Percentiles rank a stretch among this genome's conserved stretches.
Conservation (phyloP, 2,113 vertebrate genomes). For the Dasyornis broadbenti region DNA sequence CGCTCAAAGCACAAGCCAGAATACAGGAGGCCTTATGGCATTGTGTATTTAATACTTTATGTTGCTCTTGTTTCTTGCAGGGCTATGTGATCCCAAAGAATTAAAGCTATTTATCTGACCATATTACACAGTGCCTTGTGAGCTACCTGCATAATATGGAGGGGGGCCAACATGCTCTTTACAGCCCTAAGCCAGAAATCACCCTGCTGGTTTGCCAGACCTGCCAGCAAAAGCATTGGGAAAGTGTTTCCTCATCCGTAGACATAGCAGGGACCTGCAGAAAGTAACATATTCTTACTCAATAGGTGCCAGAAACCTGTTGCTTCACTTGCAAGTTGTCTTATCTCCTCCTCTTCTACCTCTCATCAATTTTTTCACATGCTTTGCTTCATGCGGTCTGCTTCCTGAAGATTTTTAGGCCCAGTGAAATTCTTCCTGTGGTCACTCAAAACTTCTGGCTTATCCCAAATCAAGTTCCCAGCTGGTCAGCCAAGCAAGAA, state of each 20-base stretch:
- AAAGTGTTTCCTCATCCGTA: background rate
- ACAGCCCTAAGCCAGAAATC: background rate
- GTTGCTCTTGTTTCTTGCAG: background rate
- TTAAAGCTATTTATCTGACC: background rate
- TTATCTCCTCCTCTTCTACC: background rate
- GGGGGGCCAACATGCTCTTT: background rate
- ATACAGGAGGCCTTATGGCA: background rate
- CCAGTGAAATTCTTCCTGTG: background rate
- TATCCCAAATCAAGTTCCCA: background rate
- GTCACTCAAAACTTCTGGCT: background rate
- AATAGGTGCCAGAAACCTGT: background rate
- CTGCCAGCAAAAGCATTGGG: background rate
- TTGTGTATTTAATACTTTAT: background rate
- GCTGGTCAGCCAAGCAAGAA: background rate
- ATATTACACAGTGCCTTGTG: background rate
- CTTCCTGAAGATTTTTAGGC: background rate
- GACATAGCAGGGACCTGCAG: background rate
- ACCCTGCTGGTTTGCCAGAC: background rate
- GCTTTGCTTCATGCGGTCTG: background rate
- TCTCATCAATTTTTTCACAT: background rate
- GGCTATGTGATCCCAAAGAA: background rate
- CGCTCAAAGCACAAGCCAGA: background rate
- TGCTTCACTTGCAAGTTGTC: background rate
- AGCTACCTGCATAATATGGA: background rate
- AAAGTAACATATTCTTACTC: background rate